Percentiles rank a stretch among this genome's conserved stretches.
Evolutionary conservation across 2,113 vertebrate genomes (phyloP).

Genomic region (Mellivora capensis): DNA sequence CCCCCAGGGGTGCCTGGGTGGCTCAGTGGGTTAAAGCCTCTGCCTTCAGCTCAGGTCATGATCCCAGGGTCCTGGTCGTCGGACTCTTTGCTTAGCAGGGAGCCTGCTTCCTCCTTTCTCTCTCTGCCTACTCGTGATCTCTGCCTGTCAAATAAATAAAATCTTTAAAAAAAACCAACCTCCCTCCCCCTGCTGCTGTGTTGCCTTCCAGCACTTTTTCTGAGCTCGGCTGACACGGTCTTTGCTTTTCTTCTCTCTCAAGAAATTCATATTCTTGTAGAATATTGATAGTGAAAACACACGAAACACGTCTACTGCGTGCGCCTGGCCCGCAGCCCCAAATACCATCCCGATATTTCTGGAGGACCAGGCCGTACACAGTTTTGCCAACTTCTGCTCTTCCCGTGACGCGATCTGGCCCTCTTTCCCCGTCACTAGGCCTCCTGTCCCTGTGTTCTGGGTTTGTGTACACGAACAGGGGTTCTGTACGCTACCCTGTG

Average conservation of each 20-base stretch:
- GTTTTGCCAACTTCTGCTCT: not conserved
- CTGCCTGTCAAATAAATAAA: no score
- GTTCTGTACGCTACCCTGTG: not conserved
- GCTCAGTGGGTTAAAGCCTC: no score
- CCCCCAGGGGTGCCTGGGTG: no score
- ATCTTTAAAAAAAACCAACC: no score
- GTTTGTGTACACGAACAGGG: no score
- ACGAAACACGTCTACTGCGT: not conserved
- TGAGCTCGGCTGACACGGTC: not conserved
- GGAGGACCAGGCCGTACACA: not conserved
- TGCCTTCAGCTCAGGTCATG: no score
- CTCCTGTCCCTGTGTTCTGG: not conserved
- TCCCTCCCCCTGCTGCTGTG: no score
- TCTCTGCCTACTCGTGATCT: no score
- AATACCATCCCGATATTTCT: not conserved
- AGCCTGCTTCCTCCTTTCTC: no score
- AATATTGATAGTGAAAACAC: not conserved
- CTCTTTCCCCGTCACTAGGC: not conserved
- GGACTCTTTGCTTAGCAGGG: no score
- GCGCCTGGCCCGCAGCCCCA: not conserved
- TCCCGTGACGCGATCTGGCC: not conserved
- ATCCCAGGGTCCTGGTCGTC: no score
- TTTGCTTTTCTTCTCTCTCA: not conserved
- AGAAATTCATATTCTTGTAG: slow-evolving; percentile 6
- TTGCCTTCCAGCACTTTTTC: not conserved